These are phyloP conservation scores for Cataglyphis altisquamis DNA, from an alignment of 2,888 invertebrate species.

Conservation along the genomic window DNA sequence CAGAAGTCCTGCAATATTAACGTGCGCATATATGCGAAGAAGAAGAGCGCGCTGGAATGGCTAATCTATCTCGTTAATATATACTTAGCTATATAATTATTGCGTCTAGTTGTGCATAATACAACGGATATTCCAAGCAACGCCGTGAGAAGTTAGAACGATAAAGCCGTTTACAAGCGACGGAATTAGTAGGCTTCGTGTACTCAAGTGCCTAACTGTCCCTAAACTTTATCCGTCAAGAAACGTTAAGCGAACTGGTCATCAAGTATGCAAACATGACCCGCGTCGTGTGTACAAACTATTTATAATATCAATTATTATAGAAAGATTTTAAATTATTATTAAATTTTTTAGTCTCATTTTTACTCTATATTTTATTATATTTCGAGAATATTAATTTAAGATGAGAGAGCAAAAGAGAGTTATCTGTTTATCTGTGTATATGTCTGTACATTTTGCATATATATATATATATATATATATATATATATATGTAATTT, in stretches of 20 bases:
- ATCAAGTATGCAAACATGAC: slow-evolving; percentile 54
- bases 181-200: slow-evolving; percentile 64
- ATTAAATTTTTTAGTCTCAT: neutral
- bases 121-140: slow-evolving; percentile 50
- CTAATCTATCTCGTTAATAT: slow-evolving; percentile 49
- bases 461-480: neutral
- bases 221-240: slow-evolving; percentile 65
- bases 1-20: slow-evolving; percentile 21
- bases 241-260: slow-evolving; percentile 53
- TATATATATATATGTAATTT: neutral
- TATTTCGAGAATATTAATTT: neutral
- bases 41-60: slow-evolving; percentile 31
- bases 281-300: neutral
- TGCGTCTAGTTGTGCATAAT: slow-evolving; percentile 46
- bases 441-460: neutral
- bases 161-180: slow-evolving; percentile 64
- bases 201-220: slow-evolving; percentile 61
- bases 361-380: neutral
- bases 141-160: slow-evolving; percentile 57
- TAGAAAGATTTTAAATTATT: neutral
- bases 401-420: neutral
- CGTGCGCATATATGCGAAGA: slow-evolving; percentile 6
- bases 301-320: slow-evolving; percentile 15
- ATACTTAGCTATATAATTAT: slow-evolving; percentile 55
- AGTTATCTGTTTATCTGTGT: neutral